Percentiles rank a stretch among this genome's conserved stretches.
These are phyloP conservation scores for Oncorhynchus kisutch DNA, from an alignment of 2,113 vertebrate genomes.

Conservation along the genomic window DNA sequence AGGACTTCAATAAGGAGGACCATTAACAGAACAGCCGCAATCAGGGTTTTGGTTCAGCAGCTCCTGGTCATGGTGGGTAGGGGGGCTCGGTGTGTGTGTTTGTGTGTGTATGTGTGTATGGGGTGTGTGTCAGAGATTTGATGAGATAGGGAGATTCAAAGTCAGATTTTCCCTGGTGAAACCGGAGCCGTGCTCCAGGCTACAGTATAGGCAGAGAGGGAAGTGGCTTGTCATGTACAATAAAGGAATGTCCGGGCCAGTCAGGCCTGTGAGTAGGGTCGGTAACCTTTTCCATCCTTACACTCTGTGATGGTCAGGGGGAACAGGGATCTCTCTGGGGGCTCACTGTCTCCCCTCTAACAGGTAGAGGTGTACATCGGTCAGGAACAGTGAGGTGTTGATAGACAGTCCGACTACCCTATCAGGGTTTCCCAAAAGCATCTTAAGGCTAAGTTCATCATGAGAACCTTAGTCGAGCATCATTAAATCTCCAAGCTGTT, in stretches of 20 bases:
- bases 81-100: background rate
- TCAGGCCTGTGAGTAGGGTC: slow-evolving; percentile 51
- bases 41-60: slow-evolving; percentile 14
- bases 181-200: slow-evolving; percentile 55
- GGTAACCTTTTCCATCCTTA: slow-evolving; percentile 56
- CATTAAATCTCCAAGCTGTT: too few species aligned
- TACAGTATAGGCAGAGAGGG: slow-evolving; percentile 16
- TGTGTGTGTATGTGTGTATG: too few species aligned
- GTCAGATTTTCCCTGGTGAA: slow-evolving; percentile 55
- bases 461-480: too few species aligned
- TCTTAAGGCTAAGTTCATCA: too few species aligned
- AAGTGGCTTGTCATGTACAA: slow-evolving; percentile 56
- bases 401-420: too few species aligned
- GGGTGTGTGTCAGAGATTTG: background rate
- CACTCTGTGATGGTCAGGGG: slow-evolving; percentile 2
- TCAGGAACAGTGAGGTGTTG: too few species aligned
- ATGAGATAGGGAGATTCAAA: slow-evolving; percentile 1
- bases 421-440: too few species aligned
- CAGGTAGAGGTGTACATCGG: too few species aligned
- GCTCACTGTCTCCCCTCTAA: too few species aligned
- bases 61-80: background rate
- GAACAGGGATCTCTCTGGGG: background rate
- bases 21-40: slow-evolving; percentile 5
- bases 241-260: slow-evolving; percentile 60
- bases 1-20: slow-evolving; percentile 42